A percentile compares a stretch with the other conserved stretches of the same genome.
Evolutionary conservation across 2,797 vertebrate species (phyloP).

Genomic region (Hippopotamyrus pictus): DNA sequence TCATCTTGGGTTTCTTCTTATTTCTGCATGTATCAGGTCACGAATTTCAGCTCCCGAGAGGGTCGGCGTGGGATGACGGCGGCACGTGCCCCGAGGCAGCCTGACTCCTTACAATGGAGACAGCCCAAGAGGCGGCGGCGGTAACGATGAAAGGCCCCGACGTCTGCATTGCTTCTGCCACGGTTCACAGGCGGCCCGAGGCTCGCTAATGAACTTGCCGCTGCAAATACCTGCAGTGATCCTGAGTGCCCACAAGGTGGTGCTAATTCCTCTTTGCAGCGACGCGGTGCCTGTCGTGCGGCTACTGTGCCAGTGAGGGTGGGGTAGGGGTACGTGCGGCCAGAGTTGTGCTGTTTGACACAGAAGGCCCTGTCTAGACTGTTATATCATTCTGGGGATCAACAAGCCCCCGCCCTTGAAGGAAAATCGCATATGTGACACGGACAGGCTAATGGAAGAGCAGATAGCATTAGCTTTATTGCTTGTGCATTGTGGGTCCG

Average conservation of each 20-base stretch:
- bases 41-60: background rate
- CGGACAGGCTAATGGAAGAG: background rate
- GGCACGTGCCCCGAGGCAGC: background rate
- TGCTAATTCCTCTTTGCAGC: background rate
- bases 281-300: background rate
- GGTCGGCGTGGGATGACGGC: background rate
- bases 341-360: background rate
- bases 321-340: background rate
- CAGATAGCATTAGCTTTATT: background rate
- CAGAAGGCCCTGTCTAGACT: conserved; percentile 13
- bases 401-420: background rate
- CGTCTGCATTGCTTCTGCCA: background rate
- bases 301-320: background rate
- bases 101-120: background rate
- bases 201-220: background rate
- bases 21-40: background rate
- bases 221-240: background rate
- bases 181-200: background rate
- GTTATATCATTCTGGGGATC: background rate
- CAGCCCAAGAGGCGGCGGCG: background rate
- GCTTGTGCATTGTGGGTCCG: too few species aligned
- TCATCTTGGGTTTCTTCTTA: background rate
- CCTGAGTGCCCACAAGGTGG: background rate
- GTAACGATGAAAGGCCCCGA: background rate
- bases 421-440: background rate